Evolutionary conservation across 1,140 invertebrate genomes (phyloP), one percentile per base, ranked within the genome.

Genomic region (Papilio glaucus): DNA sequence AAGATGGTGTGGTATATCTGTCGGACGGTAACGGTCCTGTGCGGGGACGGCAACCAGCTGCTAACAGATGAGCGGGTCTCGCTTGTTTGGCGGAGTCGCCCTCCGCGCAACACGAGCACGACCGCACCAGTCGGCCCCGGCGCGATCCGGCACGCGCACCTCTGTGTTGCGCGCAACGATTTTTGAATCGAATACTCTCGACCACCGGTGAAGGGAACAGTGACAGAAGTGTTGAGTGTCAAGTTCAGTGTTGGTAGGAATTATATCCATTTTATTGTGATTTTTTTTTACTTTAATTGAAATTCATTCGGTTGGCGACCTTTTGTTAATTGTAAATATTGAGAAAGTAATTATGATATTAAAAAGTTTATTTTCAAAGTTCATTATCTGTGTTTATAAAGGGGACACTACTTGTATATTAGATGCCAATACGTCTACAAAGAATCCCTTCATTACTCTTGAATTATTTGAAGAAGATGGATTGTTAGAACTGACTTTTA

Each of bases 141-240:
- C 83, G 87, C 87, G 87, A 85, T 79, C 81, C 79, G 80, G 73
- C 81, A 88, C 78, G 87, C 89, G 89, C 89, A 89, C 87, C 79
- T 82, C 74, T 85, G 72, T 75, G 70, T 75, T 73, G 82, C 79
- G 85, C 80, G 65, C 68, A 67, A 68, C 79, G 73, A 81, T 78
- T 79, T 80, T 77, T 83, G 60, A 78, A 74, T 77, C 80, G 80
- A 85, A 86, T 82, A 76, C 72, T 41, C 33, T 41, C 76, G 60
- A 75, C 57, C 60, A 72, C 65, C 76, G 77, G 73, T 75, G 72
- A 73, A 61, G 67, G 68, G 33, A 73, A 81, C 78, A 77, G 80
- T 80, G 76, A 77, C 80, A 71, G 67, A 49, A 39, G 73, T 73
- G 77, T 63, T 67, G 72, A 71, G 78, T 80, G 75, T 72, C 73